phyloP scores from a whole-genome alignment of 1,140 invertebrate genomes.

The Habropoda laboriosa region DNA sequence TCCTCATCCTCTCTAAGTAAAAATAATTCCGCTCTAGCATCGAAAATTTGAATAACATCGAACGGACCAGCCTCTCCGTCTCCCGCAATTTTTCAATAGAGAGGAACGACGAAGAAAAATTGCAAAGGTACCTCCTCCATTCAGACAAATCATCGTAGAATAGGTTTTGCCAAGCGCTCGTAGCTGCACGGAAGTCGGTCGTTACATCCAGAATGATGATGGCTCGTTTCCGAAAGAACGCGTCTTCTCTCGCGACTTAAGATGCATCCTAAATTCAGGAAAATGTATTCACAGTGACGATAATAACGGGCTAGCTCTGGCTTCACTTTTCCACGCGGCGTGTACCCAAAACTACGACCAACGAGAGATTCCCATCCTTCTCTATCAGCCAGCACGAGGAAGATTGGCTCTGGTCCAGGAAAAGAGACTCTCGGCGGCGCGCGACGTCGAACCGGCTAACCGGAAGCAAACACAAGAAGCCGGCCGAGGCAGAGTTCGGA shows the following conservation, averaged over 20 bases:
- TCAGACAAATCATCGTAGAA: conserved; percentile 10
- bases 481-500: neutral
- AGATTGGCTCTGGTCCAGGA: conserved; percentile 27
- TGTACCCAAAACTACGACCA: too few relatives aligned
- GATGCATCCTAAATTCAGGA: conserved; percentile 53
- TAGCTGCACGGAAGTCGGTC: conserved; percentile 19
- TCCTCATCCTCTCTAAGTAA: too few relatives aligned
- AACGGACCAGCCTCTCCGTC: neutral
- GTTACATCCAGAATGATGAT: conserved; percentile 26
- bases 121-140: too few relatives aligned
- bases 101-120: neutral
- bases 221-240: conserved; percentile 18
- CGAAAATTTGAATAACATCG: too few relatives aligned
- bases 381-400: too few relatives aligned
- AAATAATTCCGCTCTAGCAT: too few relatives aligned
- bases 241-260: conserved; percentile 12
- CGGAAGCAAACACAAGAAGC: conserved; percentile 52
- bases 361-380: neutral
- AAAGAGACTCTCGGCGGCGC: neutral
- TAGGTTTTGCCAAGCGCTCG: conserved; percentile 16
- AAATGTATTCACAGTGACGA: conserved; percentile 21
- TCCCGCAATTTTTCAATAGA: neutral
- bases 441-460: conserved; percentile 30
- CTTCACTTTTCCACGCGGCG: conserved; percentile 28
- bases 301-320: conserved; percentile 20